Conservation (phyloP, 2,888 invertebrate species). For the Perdita meconis region DNA sequence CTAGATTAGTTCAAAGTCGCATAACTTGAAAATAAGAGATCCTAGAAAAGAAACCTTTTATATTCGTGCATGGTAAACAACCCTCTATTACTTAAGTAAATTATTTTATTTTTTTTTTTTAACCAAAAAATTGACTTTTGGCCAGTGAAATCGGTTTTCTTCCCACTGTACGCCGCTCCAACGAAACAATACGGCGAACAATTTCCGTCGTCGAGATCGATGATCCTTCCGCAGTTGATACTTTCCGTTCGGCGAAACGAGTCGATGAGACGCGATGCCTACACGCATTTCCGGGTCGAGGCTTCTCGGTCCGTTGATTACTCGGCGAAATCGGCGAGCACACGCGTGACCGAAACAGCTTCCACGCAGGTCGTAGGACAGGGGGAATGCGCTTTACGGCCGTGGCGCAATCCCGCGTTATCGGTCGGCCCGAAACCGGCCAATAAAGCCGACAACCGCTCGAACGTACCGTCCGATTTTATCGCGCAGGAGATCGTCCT, state of each 20-base stretch:
- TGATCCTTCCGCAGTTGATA: background rate
- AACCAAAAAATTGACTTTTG: too few relatives aligned
- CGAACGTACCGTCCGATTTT: slow-evolving; percentile 67
- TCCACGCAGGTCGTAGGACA: slow-evolving; percentile 25
- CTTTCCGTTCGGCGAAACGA: background rate
- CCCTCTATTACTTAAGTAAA: too few relatives aligned
- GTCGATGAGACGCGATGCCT: background rate
- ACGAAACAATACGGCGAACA: too few relatives aligned
- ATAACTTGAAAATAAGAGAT: too few relatives aligned
- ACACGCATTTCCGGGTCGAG: background rate
- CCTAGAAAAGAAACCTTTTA: too few relatives aligned
- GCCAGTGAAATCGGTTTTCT: too few relatives aligned
- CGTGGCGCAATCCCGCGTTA: slow-evolving; percentile 73
- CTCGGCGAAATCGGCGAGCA: slow-evolving; percentile 13
- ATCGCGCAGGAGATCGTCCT: slow-evolving; percentile 52
- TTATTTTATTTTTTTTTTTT: too few relatives aligned
- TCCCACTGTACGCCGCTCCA: too few relatives aligned
- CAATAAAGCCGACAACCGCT: slow-evolving; percentile 71
- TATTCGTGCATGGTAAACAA: too few relatives aligned
- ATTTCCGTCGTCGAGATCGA: too few relatives aligned
- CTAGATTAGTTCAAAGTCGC: too few relatives aligned
- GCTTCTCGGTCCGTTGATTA: slow-evolving; percentile 14
- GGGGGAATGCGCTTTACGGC: slow-evolving; percentile 69
- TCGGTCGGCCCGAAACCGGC: slow-evolving; percentile 66
- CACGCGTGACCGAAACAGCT: slow-evolving; percentile 33